Evolutionary conservation across 2,888 invertebrate genomes (phyloP).

Genomic region (Dendrolimus pini): DNA sequence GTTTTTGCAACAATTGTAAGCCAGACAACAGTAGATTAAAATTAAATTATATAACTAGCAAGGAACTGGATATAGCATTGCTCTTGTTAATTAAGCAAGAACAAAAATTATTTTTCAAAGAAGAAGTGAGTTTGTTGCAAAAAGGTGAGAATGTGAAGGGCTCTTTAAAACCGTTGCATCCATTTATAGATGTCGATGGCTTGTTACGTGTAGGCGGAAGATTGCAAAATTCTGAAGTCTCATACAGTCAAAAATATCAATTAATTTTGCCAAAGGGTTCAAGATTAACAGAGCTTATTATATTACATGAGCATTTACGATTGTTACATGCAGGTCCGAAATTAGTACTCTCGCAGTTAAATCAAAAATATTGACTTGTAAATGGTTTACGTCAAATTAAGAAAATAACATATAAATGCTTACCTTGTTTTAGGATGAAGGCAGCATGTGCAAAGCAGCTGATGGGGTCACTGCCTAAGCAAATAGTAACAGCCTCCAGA

Average conservation of each 20-base stretch:
- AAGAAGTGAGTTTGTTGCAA: no score
- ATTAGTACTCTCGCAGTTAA: constrained; percentile 4
- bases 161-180: no score
- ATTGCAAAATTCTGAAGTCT: constrained; percentile 5
- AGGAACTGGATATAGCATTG: no score
- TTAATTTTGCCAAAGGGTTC: constrained; percentile 1
- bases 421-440: constrained; percentile 14
- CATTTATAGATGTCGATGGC: constrained; percentile 6
- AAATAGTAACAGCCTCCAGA: constrained; percentile 6
- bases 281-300: constrained; percentile 8
- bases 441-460: constrained; percentile 10
- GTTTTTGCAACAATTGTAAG: no score
- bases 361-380: constrained; percentile 13
- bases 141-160: no score
- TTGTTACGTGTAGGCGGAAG: background rate
- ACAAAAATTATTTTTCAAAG: no score
- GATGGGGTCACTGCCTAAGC: constrained; percentile 14
- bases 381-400: constrained; percentile 14
- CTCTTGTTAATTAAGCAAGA: no score
- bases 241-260: constrained; percentile 3
- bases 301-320: constrained; percentile 10
- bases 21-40: no score
- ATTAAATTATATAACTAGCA: no score
- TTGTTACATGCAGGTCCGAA: constrained; percentile 11
- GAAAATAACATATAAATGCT: constrained; percentile 14